Conservation (phyloP, 2,888 invertebrate genomes). For the Adelphocoris suturalis region DNA sequence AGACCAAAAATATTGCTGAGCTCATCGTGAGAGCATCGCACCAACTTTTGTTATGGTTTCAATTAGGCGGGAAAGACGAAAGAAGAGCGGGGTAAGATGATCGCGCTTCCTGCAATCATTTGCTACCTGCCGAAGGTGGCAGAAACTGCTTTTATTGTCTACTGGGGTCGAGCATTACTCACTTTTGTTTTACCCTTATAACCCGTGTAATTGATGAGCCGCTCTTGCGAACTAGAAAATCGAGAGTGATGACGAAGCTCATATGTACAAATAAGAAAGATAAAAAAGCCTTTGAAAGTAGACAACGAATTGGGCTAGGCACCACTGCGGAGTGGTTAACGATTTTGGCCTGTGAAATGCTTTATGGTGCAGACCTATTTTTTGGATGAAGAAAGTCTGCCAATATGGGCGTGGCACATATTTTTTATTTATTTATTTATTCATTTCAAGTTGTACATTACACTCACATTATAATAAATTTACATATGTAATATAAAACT, state of each 20-base stretch:
- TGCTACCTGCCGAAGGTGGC: not conserved
- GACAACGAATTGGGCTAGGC: too few relatives aligned
- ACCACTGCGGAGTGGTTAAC: too few relatives aligned
- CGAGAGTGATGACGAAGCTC: not conserved
- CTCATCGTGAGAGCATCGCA: slow-evolving; percentile 29
- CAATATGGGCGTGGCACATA: too few relatives aligned
- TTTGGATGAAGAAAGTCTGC: too few relatives aligned
- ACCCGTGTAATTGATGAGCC: not conserved
- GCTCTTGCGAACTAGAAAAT: slow-evolving; percentile 19
- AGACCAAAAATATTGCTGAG: slow-evolving; percentile 51
- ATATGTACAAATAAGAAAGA: not conserved
- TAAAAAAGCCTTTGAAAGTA: too few relatives aligned
- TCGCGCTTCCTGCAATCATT: not conserved
- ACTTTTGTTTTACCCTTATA: not conserved
- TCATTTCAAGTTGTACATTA: too few relatives aligned
- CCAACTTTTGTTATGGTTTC: slow-evolving; percentile 27
- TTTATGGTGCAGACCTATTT: too few relatives aligned
- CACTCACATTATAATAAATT: too few relatives aligned
- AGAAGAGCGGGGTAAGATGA: not conserved
- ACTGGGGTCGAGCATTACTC: not conserved
- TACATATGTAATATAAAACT: too few relatives aligned
- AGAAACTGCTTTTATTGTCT: not conserved
- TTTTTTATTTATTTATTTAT: too few relatives aligned
- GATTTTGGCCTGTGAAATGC: too few relatives aligned
- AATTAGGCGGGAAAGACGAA: slow-evolving; percentile 2